These are phyloP conservation scores for Pantelozetes paolii DNA, from an alignment of 2,888 invertebrate species.

Conservation along the genomic window DNA sequence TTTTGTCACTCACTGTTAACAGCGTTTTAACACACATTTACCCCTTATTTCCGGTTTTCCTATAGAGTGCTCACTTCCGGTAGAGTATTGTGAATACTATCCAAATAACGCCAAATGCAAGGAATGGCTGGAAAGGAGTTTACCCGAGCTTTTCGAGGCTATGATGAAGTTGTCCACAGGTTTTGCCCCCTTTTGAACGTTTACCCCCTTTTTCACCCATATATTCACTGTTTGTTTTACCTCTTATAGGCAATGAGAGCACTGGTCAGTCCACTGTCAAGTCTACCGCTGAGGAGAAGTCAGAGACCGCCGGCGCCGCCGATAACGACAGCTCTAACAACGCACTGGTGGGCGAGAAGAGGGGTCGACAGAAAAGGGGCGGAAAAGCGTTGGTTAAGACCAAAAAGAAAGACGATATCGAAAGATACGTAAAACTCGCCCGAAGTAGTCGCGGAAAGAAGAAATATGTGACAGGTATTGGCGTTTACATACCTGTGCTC, in stretches of 20 bases:
- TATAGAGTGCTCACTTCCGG: conserved; percentile 47
- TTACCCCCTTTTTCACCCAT: no score
- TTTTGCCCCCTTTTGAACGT: not conserved
- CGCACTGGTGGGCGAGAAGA: conserved; percentile 74
- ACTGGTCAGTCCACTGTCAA: not conserved
- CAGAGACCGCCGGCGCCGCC: conserved; percentile 43
- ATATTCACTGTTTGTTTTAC: not conserved
- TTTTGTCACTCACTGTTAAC: not conserved
- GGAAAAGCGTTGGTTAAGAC: conserved; percentile 93
- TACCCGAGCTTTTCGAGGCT: conserved; percentile 81
- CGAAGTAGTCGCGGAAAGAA: conserved; percentile 94
- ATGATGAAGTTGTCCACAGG: conserved; percentile 15
- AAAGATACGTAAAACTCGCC: conserved; percentile 76
- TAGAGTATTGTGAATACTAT: conserved; percentile 93
- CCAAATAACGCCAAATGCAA: conserved; percentile 97
- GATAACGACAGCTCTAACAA: conserved; percentile 43
- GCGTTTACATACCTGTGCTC: not conserved
- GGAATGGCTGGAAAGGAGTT: conserved; percentile 88
- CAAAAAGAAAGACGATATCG: conserved; percentile 72
- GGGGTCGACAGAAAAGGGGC: conserved; percentile 91
- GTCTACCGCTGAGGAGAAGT: not conserved
- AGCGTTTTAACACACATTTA: no score
- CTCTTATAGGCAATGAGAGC: not conserved
- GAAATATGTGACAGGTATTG: conserved; percentile 77
- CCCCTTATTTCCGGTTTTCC: conserved; percentile 42